A percentile compares a stretch with the other conserved stretches of the same genome.
phyloP scores from a whole-genome alignment of 2,797 vertebrate genomes.

The Streptopelia turtur region DNA sequence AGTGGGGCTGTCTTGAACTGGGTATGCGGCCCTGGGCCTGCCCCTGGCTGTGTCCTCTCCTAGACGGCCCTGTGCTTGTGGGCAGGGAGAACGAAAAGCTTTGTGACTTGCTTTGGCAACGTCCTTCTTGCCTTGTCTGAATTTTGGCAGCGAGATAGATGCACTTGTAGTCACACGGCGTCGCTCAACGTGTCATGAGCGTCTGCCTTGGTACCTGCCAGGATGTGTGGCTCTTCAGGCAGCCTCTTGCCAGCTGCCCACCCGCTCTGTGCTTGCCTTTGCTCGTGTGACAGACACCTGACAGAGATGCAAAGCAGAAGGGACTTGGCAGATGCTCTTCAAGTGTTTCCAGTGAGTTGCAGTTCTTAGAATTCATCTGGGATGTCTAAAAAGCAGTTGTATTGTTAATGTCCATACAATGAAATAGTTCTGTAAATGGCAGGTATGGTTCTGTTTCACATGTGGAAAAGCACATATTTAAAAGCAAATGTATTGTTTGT shows the following conservation, averaged over 20 bases:
- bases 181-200: accelerated
- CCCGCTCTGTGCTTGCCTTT: background rate
- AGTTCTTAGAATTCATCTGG: background rate
- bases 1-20: accelerated
- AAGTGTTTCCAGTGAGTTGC: background rate
- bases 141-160: background rate
- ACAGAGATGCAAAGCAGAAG: background rate
- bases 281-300: background rate
- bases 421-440: background rate
- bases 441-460: background rate
- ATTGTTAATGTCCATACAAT: background rate
- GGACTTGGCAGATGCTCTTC: background rate
- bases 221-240: background rate
- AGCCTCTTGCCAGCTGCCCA: background rate
- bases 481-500: background rate
- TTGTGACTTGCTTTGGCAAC: background rate
- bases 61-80: background rate
- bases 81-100: background rate
- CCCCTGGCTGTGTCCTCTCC: background rate
- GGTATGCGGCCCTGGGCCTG: accelerated
- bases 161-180: accelerated
- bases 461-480: background rate
- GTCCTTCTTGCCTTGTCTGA: background rate
- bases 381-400: background rate
- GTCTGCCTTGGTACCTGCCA: background rate